Evolutionary conservation across 2,797 vertebrate species (phyloP).

Genomic region (Aphelocoma californica): DNA sequence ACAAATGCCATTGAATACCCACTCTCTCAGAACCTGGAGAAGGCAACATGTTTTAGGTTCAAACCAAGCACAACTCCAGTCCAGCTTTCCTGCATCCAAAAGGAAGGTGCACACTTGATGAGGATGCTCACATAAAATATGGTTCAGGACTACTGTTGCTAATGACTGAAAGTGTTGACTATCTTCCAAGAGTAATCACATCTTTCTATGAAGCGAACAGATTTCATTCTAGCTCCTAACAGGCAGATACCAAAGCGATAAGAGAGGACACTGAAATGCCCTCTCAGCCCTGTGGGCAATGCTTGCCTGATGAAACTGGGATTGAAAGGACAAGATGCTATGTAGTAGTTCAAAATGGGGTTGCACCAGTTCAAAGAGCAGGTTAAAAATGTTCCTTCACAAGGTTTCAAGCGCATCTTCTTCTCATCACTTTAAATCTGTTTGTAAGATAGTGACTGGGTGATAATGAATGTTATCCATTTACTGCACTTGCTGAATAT

Average conservation of each 20-base stretch:
- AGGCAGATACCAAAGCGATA: not conserved
- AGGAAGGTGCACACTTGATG: not conserved
- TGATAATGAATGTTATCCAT: conserved; percentile 46
- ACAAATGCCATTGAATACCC: not conserved
- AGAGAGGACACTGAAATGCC: not conserved
- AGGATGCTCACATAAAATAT: not conserved
- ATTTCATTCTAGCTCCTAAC: not conserved
- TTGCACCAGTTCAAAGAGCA: not conserved
- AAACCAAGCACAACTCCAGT: not conserved
- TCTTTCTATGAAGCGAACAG: not conserved
- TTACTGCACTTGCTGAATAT: conserved; percentile 2
- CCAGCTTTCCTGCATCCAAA: not conserved
- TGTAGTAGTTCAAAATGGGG: not conserved
- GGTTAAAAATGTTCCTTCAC: not conserved
- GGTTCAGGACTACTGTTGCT: not conserved
- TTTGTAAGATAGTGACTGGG: not conserved
- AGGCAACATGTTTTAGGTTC: not conserved
- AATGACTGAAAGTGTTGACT: not conserved
- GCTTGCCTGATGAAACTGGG: not conserved
- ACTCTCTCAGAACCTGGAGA: not conserved
- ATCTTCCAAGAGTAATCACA: not conserved
- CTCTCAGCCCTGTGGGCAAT: not conserved
- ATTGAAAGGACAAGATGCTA: not conserved
- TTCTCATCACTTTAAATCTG: not conserved
- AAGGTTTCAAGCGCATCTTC: not conserved